Base-by-base conservation (phyloP, 2,888 invertebrate genomes). In the Apotomis betuletana region DNA sequence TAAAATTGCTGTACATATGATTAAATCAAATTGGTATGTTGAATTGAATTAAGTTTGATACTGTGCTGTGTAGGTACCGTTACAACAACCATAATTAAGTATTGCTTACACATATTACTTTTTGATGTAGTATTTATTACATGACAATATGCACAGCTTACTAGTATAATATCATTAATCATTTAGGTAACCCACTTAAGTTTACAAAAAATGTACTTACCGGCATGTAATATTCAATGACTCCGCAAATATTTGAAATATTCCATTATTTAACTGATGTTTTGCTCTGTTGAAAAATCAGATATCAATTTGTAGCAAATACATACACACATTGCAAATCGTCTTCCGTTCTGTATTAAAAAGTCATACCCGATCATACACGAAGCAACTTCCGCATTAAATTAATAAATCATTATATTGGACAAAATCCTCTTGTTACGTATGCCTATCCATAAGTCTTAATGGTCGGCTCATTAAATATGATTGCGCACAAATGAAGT, bases 401-500 rank as follows among this genome's bases (percentile, higher is more conserved):
- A 72, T 67, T 44, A 67, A 67, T 52, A 67, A 62, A 67, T 52
- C 44, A 71, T 70, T 60, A 65, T 51, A 44, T 59, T 36, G 44
- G 38, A 41, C 51, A 55, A 61, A 65, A 38, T 60, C 36, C 58
- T 27, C 58, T 10, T 6, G 63, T 72, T 72, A 68, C 62, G 72
- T 68, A 58, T 63, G 52, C 62, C 15, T 36, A 63, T 59, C 72
- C 46, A 54, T 54, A 68, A 52, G 41, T 52, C 62, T 52, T 72
- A 63, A 67, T 68, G 72, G 54, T 72, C n/a, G 51, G 55, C 44
- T 72, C 72, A 72, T 68, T 72, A 72, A 72, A 72, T 68, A 67
- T 63, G 72, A 72, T 72, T 72, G 68, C 72, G 36, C 38, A 72
- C 67, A 63, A 72, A 68, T 67, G 67, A 72, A 63, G 63, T 67